A percentile compares a stretch with the other conserved stretches of the same genome.
phyloP scores from a whole-genome alignment of 2,113 vertebrate genomes.

The Pomatorhinus ruficollis region DNA sequence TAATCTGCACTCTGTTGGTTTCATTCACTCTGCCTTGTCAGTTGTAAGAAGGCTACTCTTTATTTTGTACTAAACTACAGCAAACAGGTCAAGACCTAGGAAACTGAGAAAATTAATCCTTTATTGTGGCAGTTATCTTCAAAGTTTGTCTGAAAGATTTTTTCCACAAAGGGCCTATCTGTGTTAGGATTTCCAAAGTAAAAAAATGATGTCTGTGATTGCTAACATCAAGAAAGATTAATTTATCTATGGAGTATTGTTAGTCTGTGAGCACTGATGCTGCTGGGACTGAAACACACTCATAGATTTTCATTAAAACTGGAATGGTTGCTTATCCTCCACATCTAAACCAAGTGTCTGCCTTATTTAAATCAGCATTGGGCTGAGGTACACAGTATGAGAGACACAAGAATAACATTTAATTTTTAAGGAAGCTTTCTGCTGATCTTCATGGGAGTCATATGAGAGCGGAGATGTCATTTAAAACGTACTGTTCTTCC shows the following conservation, averaged over 20 bases:
- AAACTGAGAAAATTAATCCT: constrained; percentile 20
- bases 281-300: background rate
- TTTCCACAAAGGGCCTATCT: background rate
- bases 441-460: constrained; percentile 12
- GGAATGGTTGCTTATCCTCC: background rate
- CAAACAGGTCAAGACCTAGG: constrained; percentile 20
- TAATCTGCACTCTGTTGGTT: background rate
- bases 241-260: background rate
- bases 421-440: constrained; percentile 31
- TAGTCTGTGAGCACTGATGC: background rate
- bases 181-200: background rate
- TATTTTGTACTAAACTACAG: background rate
- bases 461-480: constrained; percentile 44
- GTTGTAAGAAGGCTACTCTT: background rate
- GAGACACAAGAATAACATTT: background rate
- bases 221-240: background rate
- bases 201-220: background rate
- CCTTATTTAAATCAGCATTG: background rate
- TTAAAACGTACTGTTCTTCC: constrained; percentile 15
- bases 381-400: background rate
- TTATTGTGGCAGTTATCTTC: constrained; percentile 10
- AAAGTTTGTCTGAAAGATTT: constrained; percentile 12
- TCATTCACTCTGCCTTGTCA: background rate
- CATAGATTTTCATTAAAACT: background rate
- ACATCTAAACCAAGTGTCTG: background rate